Conservation (phyloP, 1,140 invertebrate species). For the Drosophila persimilis region DNA sequence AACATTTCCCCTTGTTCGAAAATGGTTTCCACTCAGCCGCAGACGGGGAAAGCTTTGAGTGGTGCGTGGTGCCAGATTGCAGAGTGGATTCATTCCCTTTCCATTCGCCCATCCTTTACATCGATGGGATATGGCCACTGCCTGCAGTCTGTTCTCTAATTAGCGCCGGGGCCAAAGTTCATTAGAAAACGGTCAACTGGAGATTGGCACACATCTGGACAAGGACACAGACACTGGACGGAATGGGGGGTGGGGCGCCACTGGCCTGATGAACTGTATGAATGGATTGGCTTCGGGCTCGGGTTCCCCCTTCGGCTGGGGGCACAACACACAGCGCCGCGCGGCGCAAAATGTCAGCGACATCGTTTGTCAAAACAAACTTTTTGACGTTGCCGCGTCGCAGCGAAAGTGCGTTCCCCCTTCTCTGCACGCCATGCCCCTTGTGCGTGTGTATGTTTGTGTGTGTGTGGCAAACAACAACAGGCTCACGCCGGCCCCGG, state of each 20-base stretch:
- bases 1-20: conserved; percentile 54
- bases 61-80: not conserved
- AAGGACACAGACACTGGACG: conserved; percentile 24
- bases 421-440: not conserved
- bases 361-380: conserved; percentile 78
- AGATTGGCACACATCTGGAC: conserved; percentile 67
- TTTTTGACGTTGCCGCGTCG: conserved; percentile 67
- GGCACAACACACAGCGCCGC: not conserved
- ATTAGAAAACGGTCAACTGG: conserved; percentile 51
- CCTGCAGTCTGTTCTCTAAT: conserved; percentile 20
- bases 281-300: not conserved
- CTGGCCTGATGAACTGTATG: conserved; percentile 28
- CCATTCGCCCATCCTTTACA: too few relatives aligned
- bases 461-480: conserved; percentile 41
- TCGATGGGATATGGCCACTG: not conserved
- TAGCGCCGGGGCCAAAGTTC: conserved; percentile 49
- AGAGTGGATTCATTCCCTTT: not conserved
- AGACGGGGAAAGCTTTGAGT: conserved; percentile 22
- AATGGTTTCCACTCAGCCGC: conserved; percentile 9
- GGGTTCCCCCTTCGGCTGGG: too few relatives aligned
- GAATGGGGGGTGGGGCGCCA: not conserved
- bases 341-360: conserved; percentile 53
- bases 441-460: conserved; percentile 11
- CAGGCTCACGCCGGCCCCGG: conserved; percentile 24
- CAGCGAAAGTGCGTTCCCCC: conserved; percentile 66